Conservation (phyloP, 1,140 invertebrate genomes). For the Aricia agestis region DNA sequence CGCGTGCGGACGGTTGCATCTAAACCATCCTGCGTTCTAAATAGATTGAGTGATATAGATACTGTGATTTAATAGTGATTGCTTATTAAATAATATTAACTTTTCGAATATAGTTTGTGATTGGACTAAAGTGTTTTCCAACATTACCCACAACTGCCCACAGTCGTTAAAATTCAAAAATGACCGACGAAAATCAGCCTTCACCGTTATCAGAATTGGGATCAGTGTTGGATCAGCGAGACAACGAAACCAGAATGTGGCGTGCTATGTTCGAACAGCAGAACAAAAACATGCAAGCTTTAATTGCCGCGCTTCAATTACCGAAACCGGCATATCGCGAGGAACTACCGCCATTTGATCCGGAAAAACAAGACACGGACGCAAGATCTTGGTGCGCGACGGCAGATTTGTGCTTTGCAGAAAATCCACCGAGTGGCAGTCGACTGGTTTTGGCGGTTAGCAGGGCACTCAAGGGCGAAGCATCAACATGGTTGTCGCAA, state of each 20-base stretch:
- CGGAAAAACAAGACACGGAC: constrained; percentile 26
- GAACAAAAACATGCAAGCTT: constrained; percentile 27
- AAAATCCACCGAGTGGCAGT: constrained; percentile 27
- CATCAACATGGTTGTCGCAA: constrained; percentile 45
- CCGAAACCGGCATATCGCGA: constrained; percentile 13
- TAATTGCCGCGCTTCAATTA: constrained; percentile 23
- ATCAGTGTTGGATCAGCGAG: constrained; percentile 15
- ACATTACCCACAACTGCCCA: background rate
- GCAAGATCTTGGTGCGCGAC: constrained; percentile 34
- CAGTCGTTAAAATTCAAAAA: background rate
- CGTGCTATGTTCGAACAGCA: constrained; percentile 31
- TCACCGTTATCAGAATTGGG: constrained; percentile 21
- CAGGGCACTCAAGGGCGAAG: constrained; percentile 31
- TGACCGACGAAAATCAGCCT: background rate
- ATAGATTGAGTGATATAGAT: no score
- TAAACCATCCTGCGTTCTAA: no score
- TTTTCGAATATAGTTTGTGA: no score
- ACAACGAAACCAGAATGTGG: constrained; percentile 4
- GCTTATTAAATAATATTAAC: no score
- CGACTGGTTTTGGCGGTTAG: constrained; percentile 29
- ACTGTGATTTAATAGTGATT: no score
- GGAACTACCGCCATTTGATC: constrained; percentile 24
- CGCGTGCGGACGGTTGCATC: no score
- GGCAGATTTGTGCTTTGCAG: constrained; percentile 28
- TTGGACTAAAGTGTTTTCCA: no score